Percentiles rank a stretch among this genome's conserved stretches.
Conservation (phyloP, 1,140 invertebrate genomes). For the Drosophila varians region DNA sequence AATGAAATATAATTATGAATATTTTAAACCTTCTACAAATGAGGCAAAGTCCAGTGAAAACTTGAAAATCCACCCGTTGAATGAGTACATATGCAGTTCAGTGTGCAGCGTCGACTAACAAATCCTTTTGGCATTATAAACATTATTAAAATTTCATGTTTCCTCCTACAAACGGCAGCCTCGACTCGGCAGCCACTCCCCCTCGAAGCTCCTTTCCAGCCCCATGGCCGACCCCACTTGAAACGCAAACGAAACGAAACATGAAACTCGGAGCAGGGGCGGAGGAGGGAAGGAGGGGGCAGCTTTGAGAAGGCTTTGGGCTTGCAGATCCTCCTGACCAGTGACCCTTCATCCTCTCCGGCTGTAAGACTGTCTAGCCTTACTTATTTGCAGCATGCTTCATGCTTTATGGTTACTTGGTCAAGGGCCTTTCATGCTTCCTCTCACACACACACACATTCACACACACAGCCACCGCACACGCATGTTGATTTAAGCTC, state of each 20-base stretch:
- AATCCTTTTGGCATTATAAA: constrained; percentile 82
- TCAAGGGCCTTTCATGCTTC: constrained; percentile 72
- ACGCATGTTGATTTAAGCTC: constrained; percentile 44
- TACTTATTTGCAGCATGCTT: constrained; percentile 80
- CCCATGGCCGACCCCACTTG: constrained; percentile 52
- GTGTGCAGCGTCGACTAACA: constrained; percentile 76
- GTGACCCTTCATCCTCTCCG: constrained; percentile 5
- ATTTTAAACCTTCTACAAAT: too few relatives aligned
- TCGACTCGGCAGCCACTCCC: constrained; percentile 28
- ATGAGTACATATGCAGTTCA: constrained; percentile 46
- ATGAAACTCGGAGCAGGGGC: constrained; percentile 63
- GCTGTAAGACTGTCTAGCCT: constrained; percentile 76
- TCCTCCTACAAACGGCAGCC: constrained; percentile 69
- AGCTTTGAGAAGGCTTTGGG: constrained; percentile 32
- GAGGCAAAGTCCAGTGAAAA: too few relatives aligned
- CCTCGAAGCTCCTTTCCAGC: not conserved
- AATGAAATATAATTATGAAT: too few relatives aligned
- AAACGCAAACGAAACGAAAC: constrained; percentile 78
- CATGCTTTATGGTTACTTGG: constrained; percentile 82
- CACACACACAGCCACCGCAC: constrained; percentile 15
- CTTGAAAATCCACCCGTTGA: constrained; percentile 9
- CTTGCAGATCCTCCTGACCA: constrained; percentile 35
- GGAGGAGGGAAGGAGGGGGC: not conserved
- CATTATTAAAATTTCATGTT: constrained; percentile 83
- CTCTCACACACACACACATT: constrained; percentile 27